phyloP scores from a whole-genome alignment of 2,888 invertebrate species.

The Lithophane ornitopus region DNA sequence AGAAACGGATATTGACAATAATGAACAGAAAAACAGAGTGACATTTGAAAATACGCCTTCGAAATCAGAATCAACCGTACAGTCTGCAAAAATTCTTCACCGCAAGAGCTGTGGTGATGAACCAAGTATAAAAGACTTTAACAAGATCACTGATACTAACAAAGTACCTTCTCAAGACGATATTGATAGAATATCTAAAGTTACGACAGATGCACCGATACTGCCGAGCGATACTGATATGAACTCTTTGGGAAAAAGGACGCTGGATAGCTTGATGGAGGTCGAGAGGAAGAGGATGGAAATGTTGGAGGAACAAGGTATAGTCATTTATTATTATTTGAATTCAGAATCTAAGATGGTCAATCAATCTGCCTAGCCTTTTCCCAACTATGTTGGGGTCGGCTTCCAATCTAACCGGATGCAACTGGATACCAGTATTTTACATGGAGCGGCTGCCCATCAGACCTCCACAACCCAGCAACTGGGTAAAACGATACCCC shows the following conservation, averaged over 20 bases:
- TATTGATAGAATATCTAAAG: slow-evolving; percentile 96
- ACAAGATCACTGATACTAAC: slow-evolving; percentile 82
- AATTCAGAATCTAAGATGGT: neutral
- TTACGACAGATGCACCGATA: slow-evolving; percentile 96
- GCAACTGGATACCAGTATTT: too few relatives aligned
- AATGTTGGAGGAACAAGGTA: slow-evolving; percentile 97
- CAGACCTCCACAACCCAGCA: too few relatives aligned
- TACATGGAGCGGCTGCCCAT: too few relatives aligned
- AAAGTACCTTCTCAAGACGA: slow-evolving; percentile 95
- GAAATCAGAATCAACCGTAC: slow-evolving; percentile 53
- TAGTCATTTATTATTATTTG: slow-evolving; percentile 29
- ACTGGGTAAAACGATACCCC: too few relatives aligned
- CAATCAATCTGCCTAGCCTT: too few relatives aligned
- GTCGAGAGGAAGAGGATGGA: slow-evolving; percentile 96
- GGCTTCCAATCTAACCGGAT: too few relatives aligned
- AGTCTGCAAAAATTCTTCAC: slow-evolving; percentile 74
- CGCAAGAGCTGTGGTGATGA: slow-evolving; percentile 89
- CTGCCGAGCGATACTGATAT: slow-evolving; percentile 92
- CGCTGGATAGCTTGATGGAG: slow-evolving; percentile 96
- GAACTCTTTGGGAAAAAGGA: slow-evolving; percentile 93
- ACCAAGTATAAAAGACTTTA: slow-evolving; percentile 80
- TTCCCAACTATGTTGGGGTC: too few relatives aligned
- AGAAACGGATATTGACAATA: slow-evolving; percentile 72
- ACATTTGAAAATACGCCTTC: slow-evolving; percentile 56
- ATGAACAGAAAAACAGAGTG: slow-evolving; percentile 60